Evolutionary conservation across 1,140 invertebrate species (phyloP).

Genomic region (Sminthurinus signatus): DNA sequence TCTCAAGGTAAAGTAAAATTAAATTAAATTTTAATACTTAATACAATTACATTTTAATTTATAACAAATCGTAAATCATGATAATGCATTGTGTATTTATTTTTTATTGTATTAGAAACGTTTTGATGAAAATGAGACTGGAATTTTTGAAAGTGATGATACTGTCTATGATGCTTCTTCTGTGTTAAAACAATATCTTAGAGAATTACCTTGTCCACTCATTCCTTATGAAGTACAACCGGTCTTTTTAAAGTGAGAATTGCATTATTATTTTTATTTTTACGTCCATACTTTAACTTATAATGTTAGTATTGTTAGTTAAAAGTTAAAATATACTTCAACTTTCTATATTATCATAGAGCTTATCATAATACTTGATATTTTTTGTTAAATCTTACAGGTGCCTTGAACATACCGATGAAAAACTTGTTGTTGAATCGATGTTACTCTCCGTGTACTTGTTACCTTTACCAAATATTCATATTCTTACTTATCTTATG

Average conservation of each 20-base stretch:
- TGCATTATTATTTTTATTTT: not conserved
- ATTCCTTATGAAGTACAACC: constrained; percentile 30
- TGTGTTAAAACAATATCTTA: constrained; percentile 32
- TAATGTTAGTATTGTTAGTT: not conserved
- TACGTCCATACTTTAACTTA: not conserved
- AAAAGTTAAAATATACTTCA: not conserved
- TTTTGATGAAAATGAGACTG: constrained; percentile 1
- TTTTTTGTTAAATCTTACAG: constrained; percentile 14
- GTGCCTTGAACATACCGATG: constrained; percentile 19
- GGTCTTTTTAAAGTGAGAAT: constrained; percentile 24
- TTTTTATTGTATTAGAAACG: constrained; percentile 21
- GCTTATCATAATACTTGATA: not conserved
- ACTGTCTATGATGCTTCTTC: constrained; percentile 33
- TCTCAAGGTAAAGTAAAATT: not conserved
- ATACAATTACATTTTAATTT: not conserved
- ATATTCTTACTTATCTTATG: constrained; percentile 28
- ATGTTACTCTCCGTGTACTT: constrained; percentile 22
- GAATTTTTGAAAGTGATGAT: constrained; percentile 12
- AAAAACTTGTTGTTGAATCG: constrained; percentile 11
- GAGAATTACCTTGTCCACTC: constrained; percentile 24
- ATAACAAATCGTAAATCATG: not conserved
- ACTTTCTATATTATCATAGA: not conserved
- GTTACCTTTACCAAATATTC: constrained; percentile 22
- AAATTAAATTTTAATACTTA: not conserved
- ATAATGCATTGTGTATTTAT: not conserved